A percentile compares a stretch with the other conserved stretches of the same genome.
Evolutionary conservation across 2,797 vertebrate genomes (phyloP).

Genomic region (Alcedo atthis): DNA sequence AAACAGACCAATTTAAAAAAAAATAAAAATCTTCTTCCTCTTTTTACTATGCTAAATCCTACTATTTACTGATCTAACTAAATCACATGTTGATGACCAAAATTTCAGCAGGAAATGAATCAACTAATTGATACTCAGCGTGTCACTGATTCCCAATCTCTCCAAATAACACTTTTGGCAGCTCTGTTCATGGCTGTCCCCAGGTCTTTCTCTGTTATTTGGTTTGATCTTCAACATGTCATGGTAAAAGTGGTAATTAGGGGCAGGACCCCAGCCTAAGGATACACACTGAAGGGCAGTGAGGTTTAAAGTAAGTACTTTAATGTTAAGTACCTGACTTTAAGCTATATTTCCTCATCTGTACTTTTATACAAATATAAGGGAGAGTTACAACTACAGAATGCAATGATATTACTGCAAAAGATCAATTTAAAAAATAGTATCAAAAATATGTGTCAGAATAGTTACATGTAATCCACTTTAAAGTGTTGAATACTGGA

Average conservation of each 20-base stretch:
- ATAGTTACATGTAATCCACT: background rate
- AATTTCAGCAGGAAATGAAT: conserved; percentile 73
- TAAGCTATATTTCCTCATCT: background rate
- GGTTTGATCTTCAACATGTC: background rate
- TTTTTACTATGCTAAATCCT: background rate
- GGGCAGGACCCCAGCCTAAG: background rate
- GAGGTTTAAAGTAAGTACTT: background rate
- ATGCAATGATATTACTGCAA: background rate
- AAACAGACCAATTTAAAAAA: background rate
- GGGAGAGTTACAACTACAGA: background rate
- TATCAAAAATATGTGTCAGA: background rate
- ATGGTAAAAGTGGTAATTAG: background rate
- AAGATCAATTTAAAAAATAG: background rate
- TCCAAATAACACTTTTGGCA: conserved; percentile 59
- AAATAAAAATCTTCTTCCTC: background rate
- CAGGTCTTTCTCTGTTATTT: background rate
- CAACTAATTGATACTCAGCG: conserved; percentile 76
- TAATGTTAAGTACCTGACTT: background rate
- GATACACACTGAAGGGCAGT: background rate
- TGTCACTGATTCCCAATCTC: conserved; percentile 25
- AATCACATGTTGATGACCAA: conserved; percentile 51
- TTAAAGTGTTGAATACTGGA: background rate
- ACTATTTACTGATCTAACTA: conserved; percentile 67
- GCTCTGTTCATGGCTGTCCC: background rate
- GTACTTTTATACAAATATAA: background rate